phyloP scores from a whole-genome alignment of 2,888 invertebrate genomes.

The Bembecia ichneumoniformis region DNA sequence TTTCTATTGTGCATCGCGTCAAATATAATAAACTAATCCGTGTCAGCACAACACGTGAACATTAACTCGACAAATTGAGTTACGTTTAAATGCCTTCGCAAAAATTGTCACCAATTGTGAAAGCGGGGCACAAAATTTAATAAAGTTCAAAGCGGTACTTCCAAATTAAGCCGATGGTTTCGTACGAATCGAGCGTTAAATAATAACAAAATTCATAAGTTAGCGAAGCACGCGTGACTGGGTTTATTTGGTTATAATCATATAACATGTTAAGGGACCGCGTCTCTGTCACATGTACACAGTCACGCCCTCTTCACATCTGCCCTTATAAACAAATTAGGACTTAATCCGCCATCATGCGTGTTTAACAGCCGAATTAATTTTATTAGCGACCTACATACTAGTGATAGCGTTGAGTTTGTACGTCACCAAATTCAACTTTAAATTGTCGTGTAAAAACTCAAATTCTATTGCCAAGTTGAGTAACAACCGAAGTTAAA shows the following conservation, averaged over 20 bases:
- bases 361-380: conserved; percentile 45
- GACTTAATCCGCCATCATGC: conserved; percentile 39
- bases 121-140: background rate
- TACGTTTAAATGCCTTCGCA: background rate
- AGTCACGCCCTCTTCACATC: conserved; percentile 16
- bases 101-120: background rate
- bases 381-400: conserved; percentile 10
- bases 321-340: conserved; percentile 31
- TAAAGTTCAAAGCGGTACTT: background rate
- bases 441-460: no score
- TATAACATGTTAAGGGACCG: background rate
- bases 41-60: background rate
- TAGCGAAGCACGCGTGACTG: conserved; percentile 6
- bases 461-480: no score
- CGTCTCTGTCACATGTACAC: no score
- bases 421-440: no score
- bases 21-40: no score
- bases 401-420: background rate
- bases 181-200: conserved; percentile 2
- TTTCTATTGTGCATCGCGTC: no score
- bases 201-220: conserved; percentile 2
- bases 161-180: conserved; percentile 1
- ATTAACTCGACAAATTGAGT: background rate
- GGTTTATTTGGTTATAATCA: background rate
- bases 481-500: no score